Evolutionary conservation across 2,113 vertebrate genomes (phyloP).

Genomic region (Hemiscyllium ocellatum): DNA sequence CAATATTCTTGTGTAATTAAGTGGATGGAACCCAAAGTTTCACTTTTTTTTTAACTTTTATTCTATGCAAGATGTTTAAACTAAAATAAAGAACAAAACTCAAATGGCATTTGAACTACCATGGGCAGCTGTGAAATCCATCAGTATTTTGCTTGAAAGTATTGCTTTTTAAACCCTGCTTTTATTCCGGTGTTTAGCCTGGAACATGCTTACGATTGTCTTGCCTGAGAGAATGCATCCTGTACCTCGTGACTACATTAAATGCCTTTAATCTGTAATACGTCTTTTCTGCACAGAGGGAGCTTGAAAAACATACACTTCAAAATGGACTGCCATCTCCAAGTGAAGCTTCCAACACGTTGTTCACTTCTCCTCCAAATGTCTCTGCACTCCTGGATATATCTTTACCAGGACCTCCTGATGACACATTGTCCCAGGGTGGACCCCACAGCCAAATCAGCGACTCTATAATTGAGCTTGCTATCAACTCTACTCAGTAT

Average conservation of each 20-base stretch:
- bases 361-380: conserved; percentile 78
- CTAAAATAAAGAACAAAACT: neutral
- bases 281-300: conserved; percentile 1
- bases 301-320: conserved; percentile 42
- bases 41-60: neutral
- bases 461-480: conserved; percentile 96
- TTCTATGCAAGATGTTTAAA: neutral
- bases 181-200: neutral
- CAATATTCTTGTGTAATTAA: neutral
- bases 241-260: neutral
- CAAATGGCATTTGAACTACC: neutral
- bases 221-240: neutral
- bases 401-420: conserved; percentile 88
- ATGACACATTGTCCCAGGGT: conserved; percentile 83
- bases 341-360: conserved; percentile 60
- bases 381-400: conserved; percentile 92
- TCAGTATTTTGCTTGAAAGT: neutral
- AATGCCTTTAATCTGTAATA: neutral
- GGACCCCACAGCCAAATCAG: conserved; percentile 87
- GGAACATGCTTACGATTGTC: neutral
- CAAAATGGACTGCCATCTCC: conserved; percentile 67
- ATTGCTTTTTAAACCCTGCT: neutral
- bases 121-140: neutral
- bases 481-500: conserved; percentile 91
- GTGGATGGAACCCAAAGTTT: neutral